These are phyloP conservation scores for Lasaia peninsularis DNA, from an alignment of 1,140 invertebrate genomes.

Conservation along the genomic window DNA sequence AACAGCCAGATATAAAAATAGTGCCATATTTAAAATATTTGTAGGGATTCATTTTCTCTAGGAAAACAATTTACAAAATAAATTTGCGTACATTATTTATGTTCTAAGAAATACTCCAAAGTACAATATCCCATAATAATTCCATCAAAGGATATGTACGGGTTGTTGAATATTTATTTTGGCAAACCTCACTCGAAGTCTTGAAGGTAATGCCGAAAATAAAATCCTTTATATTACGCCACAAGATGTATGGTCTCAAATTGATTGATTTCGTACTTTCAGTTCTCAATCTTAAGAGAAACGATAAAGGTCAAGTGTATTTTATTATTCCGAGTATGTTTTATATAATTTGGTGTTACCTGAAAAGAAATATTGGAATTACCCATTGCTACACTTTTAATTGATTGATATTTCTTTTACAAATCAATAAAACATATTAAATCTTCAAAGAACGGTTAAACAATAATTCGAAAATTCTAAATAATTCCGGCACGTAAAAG, in stretches of 20 bases:
- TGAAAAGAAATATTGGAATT: too few species aligned
- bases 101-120: not conserved
- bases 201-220: not conserved
- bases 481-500: too few species aligned
- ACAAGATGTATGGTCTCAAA: not conserved
- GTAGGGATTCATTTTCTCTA: too few species aligned
- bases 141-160: not conserved
- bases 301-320: not conserved
- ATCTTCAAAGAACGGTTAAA: too few species aligned
- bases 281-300: not conserved
- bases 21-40: too few species aligned
- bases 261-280: constrained; percentile 1
- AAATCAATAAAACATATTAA: too few species aligned
- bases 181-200: not conserved
- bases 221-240: not conserved
- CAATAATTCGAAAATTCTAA: too few species aligned
- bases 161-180: constrained; percentile 5
- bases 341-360: too few species aligned
- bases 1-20: too few species aligned
- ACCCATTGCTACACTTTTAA: too few species aligned
- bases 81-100: not conserved
- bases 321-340: not conserved
- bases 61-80: too few species aligned
- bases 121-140: not conserved
- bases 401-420: too few species aligned